phyloP scores from a whole-genome alignment of 2,113 vertebrate species.

The Chionis minor region DNA sequence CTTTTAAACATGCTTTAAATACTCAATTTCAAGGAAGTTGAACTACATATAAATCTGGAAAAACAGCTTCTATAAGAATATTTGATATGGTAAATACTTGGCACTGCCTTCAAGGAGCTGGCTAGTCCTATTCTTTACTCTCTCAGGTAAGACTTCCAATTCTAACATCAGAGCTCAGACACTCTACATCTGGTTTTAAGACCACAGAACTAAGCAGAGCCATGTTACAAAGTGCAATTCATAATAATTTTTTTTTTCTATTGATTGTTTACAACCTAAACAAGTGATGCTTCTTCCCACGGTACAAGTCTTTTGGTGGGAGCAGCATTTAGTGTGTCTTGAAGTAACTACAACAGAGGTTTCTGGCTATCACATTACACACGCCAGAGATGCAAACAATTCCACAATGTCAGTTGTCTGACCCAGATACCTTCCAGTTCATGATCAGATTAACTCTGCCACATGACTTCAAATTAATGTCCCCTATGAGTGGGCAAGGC shows the following conservation, averaged over 20 bases:
- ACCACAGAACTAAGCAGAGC: neutral
- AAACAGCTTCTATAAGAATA: neutral
- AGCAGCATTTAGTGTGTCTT: fast-evolving
- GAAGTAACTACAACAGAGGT: neutral
- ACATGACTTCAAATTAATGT: neutral
- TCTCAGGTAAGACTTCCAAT: neutral
- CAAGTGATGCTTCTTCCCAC: neutral
- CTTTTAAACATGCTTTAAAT: neutral
- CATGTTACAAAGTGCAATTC: neutral
- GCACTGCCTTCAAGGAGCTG: neutral
- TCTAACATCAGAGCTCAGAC: neutral
- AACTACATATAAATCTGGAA: neutral
- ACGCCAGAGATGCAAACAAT: neutral
- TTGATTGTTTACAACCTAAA: neutral
- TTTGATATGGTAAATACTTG: neutral
- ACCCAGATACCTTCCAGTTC: neutral
- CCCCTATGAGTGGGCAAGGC: neutral
- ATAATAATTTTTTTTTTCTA: neutral
- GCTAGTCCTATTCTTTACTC: neutral
- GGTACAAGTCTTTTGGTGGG: neutral
- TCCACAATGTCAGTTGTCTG: neutral
- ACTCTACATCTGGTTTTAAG: neutral
- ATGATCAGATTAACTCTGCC: neutral
- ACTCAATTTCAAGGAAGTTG: neutral
- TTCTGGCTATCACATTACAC: neutral